These are phyloP conservation scores for Acrobeloides nanus DNA, from an alignment of 2,888 invertebrate genomes.

Conservation along the genomic window DNA sequence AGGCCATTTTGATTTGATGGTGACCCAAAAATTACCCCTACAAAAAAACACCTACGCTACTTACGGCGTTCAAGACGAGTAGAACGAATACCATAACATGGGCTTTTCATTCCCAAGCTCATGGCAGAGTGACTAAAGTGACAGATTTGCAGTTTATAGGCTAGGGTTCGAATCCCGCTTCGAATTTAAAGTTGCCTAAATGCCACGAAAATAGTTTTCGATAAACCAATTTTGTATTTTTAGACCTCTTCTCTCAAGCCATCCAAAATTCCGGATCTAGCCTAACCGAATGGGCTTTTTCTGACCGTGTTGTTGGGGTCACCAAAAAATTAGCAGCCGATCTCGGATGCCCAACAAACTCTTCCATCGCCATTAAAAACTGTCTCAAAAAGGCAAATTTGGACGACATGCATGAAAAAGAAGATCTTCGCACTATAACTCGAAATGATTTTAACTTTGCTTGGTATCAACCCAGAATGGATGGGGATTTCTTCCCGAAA, in stretches of 20 bases:
- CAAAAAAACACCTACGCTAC: too few species aligned
- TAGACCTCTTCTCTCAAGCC: slow-evolving; percentile 25
- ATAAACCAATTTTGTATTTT: too few species aligned
- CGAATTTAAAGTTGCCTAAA: too few species aligned
- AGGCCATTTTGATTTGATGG: too few species aligned
- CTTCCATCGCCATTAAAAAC: slow-evolving; percentile 13
- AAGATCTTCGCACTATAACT: slow-evolving; percentile 1
- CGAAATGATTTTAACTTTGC: background rate
- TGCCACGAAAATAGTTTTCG: too few species aligned
- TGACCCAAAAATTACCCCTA: too few species aligned
- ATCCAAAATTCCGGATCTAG: slow-evolving; percentile 25
- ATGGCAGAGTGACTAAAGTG: too few species aligned
- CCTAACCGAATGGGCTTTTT: slow-evolving; percentile 16
- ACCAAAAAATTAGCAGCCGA: slow-evolving; percentile 12
- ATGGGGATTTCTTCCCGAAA: slow-evolving; percentile 18
- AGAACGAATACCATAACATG: too few species aligned
- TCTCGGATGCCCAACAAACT: slow-evolving; percentile 6
- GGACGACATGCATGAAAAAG: slow-evolving; percentile 3
- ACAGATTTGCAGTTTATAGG: too few species aligned
- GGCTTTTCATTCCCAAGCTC: too few species aligned
- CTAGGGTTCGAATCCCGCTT: too few species aligned
- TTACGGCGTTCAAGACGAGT: too few species aligned
- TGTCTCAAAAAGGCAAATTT: slow-evolving; percentile 2
- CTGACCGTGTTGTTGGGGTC: slow-evolving; percentile 6
- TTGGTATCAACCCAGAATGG: slow-evolving; percentile 20